Base-by-base conservation (phyloP, 2,888 invertebrate species). In the Tetheella fluctuosa region DNA sequence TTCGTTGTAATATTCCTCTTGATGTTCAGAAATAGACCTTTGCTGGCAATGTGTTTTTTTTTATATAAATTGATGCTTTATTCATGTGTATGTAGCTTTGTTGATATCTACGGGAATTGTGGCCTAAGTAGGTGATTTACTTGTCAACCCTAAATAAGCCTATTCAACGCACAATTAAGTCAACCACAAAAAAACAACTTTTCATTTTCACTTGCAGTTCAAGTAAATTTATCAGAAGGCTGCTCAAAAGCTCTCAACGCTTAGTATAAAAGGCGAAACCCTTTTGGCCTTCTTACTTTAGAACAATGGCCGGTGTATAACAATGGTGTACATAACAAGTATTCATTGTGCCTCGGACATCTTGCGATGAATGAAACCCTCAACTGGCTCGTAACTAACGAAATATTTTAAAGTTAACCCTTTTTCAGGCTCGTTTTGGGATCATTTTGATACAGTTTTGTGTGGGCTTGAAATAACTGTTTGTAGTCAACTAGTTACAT, bases 211-310 rank as follows among this genome's bases (percentile, higher is more conserved):
- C 68, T 74, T 80, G 80, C 82, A 84, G 73, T 68, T 66, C 69
- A 69, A 76, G 78, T 82, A 74, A 81, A 85, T 85, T 85, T 83
- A 84, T 80, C 81, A 81, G 83, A 67, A 69, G 69, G 63, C 65
- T 65, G 55, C 28, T 60, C 10, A 60, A 73, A 70, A 59, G 70
- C 64, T 7, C 68, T 67, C 54, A 52, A 57, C 69, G 68, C 60
- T 59, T 52, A 54, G 71, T 68, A 74, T 80, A 83, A 85, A 81
- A 82, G 81, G 74, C 73, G 77, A 82, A 76, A 84, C 82, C 83
- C 82, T 74, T 34, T 77, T 67, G 67, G 60, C 63, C 69, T 68
- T 73, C 70, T 72, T 65, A 73, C 71, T 68, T 75, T 63, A 74
- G 78, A 81, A 85, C 83, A 85, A 85, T 80, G 70, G 81, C 59